Percentiles rank a stretch among this genome's conserved stretches.
phyloP scores from a whole-genome alignment of 2,113 vertebrate genomes.

The Callionymus lyra region DNA sequence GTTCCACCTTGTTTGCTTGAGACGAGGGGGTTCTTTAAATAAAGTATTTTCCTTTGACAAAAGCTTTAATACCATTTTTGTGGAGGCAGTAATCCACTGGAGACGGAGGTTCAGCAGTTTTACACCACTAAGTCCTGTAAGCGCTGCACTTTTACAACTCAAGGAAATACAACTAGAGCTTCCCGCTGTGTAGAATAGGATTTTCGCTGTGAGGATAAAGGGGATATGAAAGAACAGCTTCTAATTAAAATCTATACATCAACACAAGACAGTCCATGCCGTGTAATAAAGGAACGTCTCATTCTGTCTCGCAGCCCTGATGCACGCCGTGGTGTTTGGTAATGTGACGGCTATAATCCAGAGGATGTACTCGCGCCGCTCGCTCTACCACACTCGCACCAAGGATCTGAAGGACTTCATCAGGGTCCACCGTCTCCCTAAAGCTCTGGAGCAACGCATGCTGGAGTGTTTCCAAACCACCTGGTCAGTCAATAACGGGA shows the following conservation, averaged over 20 bases:
- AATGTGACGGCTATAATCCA: slow-evolving; percentile 96
- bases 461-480: slow-evolving; percentile 96
- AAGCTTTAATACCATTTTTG: neutral
- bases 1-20: too few relatives aligned
- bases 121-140: slow-evolving; percentile 11
- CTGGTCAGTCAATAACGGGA: slow-evolving; percentile 95
- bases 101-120: slow-evolving; percentile 4
- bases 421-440: slow-evolving; percentile 85
- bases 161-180: slow-evolving; percentile 1
- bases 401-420: slow-evolving; percentile 95
- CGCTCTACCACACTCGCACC: slow-evolving; percentile 90
- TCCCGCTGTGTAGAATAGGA: neutral
- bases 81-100: slow-evolving; percentile 13
- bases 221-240: too few relatives aligned
- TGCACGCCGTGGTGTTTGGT: slow-evolving; percentile 93
- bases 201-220: too few relatives aligned
- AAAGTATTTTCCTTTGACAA: too few relatives aligned
- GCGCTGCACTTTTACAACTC: slow-evolving; percentile 5
- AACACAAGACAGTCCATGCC: too few relatives aligned
- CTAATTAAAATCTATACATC: too few relatives aligned
- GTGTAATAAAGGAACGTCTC: too few relatives aligned
- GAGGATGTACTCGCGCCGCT: slow-evolving; percentile 92
- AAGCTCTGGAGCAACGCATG: slow-evolving; percentile 91
- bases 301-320: slow-evolving; percentile 70
- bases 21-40: too few relatives aligned